Percentiles rank a stretch among this genome's conserved stretches.
phyloP scores from a whole-genome alignment of 2,888 invertebrate species.

The Portevinia maculata region DNA sequence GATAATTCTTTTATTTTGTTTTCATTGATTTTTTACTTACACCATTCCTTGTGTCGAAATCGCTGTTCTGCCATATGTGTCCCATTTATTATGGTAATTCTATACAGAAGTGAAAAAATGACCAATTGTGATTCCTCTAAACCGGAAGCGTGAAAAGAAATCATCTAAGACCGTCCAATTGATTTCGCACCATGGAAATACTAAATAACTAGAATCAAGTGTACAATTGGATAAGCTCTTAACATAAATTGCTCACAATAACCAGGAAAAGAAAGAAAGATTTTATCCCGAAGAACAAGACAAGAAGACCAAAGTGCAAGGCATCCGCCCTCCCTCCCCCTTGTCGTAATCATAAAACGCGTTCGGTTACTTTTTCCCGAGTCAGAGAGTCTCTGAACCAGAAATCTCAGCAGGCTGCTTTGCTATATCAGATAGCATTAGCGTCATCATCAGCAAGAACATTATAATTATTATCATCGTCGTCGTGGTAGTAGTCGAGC shows the following conservation, averaged over 20 bases:
- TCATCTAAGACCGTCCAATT: neutral
- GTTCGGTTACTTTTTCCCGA: conserved; percentile 54
- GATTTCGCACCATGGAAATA: conserved; percentile 15
- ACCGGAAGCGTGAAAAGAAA: conserved; percentile 48
- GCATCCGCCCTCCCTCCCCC: neutral
- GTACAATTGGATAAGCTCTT: conserved; percentile 46
- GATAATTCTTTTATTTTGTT: conserved; percentile 46
- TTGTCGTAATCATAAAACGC: conserved; percentile 53
- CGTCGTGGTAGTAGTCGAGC: conserved; percentile 33
- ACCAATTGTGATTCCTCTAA: conserved; percentile 52
- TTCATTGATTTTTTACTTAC: conserved; percentile 52
- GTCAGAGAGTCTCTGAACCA: conserved; percentile 41
- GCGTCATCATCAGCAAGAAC: conserved; percentile 65
- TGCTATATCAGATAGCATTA: conserved; percentile 67
- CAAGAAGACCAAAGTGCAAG: neutral
- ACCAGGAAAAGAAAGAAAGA: conserved; percentile 28
- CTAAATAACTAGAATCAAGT: neutral
- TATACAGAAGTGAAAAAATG: neutral
- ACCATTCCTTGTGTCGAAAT: conserved; percentile 2
- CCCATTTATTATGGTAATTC: conserved; percentile 64
- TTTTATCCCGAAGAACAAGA: conserved; percentile 5
- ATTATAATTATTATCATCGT: conserved; percentile 66
- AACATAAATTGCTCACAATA: conserved; percentile 39
- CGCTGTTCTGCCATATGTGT: conserved; percentile 64
- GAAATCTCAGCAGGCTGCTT: conserved; percentile 60